A percentile compares a stretch with the other conserved stretches of the same genome.
phyloP scores from a whole-genome alignment of 2,888 invertebrate genomes.

The Drosophila tripunctata region DNA sequence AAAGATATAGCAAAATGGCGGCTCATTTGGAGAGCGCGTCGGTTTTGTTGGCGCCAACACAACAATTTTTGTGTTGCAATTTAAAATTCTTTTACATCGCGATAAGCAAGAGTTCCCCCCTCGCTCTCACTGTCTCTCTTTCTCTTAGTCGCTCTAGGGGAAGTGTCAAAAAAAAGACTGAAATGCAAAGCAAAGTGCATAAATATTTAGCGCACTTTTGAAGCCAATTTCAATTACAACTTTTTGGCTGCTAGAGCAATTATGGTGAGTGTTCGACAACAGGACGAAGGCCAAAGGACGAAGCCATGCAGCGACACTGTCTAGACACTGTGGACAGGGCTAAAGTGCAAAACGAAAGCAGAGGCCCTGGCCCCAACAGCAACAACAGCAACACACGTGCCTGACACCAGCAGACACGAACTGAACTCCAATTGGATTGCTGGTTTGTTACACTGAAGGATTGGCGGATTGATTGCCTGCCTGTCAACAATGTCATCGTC shows the following conservation, averaged over 20 bases:
- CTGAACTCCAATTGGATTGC: conserved; percentile 12
- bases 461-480: conserved; percentile 21
- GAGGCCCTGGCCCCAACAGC: too few relatives aligned
- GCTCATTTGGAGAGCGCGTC: conserved; percentile 47
- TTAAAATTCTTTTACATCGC: conserved; percentile 39
- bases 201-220: conserved; percentile 17
- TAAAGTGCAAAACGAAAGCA: too few relatives aligned
- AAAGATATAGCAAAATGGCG: conserved; percentile 18
- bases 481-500: conserved; percentile 47
- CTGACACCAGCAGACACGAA: conserved; percentile 61
- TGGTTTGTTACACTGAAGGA: too few relatives aligned
- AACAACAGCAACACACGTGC: conserved; percentile 32
- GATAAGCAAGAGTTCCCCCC: conserved; percentile 15
- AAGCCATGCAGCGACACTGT: conserved; percentile 32
- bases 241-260: conserved; percentile 36
- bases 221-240: conserved; percentile 46
- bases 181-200: conserved; percentile 29
- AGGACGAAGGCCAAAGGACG: too few relatives aligned
- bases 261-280: conserved; percentile 28
- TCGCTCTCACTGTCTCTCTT: neutral
- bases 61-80: conserved; percentile 46
- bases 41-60: conserved; percentile 41
- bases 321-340: conserved; percentile 46
- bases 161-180: conserved; percentile 13
- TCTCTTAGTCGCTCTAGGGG: too few relatives aligned